Base-by-base conservation (phyloP, 2,888 invertebrate genomes). In the Megalurothrips usitatus region DNA sequence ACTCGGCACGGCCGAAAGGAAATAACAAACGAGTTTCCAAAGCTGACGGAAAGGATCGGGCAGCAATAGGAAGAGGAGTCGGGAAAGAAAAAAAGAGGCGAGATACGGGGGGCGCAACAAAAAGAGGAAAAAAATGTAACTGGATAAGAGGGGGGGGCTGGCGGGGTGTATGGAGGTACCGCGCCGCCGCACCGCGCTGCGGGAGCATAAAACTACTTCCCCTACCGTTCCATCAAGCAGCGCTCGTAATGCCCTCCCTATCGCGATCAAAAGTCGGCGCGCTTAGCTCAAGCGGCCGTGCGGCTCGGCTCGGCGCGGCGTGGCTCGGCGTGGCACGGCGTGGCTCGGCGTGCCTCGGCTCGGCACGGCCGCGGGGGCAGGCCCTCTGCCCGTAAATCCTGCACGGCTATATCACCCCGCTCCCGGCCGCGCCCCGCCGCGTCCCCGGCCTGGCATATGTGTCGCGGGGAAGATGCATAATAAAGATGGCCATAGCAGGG, bases 201-300 rank as follows among this genome's bases (percentile, higher is more conserved):
- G 11, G 68, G 68, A 75, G 23, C 68, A 75, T 75, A 75, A 75
- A 75, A 75, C 68, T 75, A 75, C 68, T 75, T 75, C 68, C 68
- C 68, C 58, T 58, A 58, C 58, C 58, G 58, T 75, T 75, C 68
- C 68, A 75, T 75, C 68, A 75, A 68, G 68, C 68, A 23, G 68
- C 6, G 58, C 68, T 26, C 68, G 68, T 75, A 75, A 75, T 75
- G 68, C 68, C 68, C 68, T 43, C 34, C 23, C 68, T 75, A 75
- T 75, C 68, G 68, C 68, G 68, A 75, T 75, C 68, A 75, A 23
- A 26, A 75, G 68, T 26, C 68, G 68, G 68, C 23, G 68, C 23
- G 68, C 68, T 68, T 68, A 23, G 23, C 34, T 43, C 68, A n/a
- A 23, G 68, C 68, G 23, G 68, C 23, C 34, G 34, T 43, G 34